A percentile compares a stretch with the other conserved stretches of the same genome.
Conservation (phyloP, 2,888 invertebrate species). For the Slavum lentiscoides region DNA sequence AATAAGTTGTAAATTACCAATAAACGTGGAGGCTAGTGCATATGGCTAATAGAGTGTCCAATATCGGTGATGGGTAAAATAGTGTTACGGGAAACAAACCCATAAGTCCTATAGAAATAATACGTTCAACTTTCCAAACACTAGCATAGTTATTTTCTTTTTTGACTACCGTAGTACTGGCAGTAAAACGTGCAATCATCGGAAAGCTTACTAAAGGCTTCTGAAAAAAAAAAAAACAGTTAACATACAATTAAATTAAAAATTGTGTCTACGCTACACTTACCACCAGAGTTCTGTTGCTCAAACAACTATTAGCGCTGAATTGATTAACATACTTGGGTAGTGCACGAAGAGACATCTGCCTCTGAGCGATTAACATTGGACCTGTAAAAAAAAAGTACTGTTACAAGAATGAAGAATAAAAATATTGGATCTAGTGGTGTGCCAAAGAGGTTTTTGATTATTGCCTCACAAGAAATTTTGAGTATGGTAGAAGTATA, state of each 20-base stretch:
- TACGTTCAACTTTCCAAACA: conserved; percentile 31
- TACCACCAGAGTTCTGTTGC: conserved; percentile 6
- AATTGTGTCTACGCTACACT: neutral
- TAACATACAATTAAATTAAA: neutral
- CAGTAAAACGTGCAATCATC: conserved; percentile 20
- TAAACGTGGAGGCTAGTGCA: conserved; percentile 31
- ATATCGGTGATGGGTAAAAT: conserved; percentile 27
- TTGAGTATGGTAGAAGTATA: too few relatives aligned
- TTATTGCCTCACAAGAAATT: too few relatives aligned
- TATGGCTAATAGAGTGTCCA: conserved; percentile 35
- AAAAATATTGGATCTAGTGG: too few relatives aligned
- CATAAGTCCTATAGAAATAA: conserved; percentile 41
- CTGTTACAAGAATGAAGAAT: neutral
- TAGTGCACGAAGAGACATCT: conserved; percentile 4
- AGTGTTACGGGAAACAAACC: conserved; percentile 39
- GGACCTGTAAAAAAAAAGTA: neutral
- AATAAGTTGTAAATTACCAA: conserved; percentile 21
- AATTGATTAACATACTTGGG: neutral
- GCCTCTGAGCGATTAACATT: neutral
- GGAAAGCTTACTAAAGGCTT: conserved; percentile 25
- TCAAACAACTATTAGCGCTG: neutral
- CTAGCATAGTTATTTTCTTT: conserved; percentile 20
- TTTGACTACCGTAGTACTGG: conserved; percentile 8
- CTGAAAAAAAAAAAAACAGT: conserved; percentile 8
- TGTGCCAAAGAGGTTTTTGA: too few relatives aligned